Conservation (phyloP, 2,888 invertebrate genomes). For the Lycia hirtaria region DNA sequence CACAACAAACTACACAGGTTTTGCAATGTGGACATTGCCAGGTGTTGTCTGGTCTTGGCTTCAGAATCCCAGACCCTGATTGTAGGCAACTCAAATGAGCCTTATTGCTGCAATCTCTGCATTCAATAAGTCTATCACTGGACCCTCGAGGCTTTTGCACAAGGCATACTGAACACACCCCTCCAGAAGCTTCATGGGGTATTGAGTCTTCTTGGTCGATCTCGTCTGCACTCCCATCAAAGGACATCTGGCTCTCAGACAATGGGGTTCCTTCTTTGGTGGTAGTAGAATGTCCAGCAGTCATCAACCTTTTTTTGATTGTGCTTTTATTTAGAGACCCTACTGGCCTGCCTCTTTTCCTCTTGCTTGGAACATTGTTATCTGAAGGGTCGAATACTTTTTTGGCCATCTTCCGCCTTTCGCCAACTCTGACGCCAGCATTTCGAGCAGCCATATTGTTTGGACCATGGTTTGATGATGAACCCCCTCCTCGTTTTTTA, state of each 20-base stretch:
- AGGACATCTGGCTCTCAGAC: conserved; percentile 72
- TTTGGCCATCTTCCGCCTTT: conserved; percentile 90
- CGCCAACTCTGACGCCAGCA: conserved; percentile 83
- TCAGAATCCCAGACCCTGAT: conserved; percentile 87
- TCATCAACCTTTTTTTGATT: conserved; percentile 79
- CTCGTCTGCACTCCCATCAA: conserved; percentile 78
- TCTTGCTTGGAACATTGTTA: conserved; percentile 89
- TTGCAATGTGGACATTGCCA: conserved; percentile 97
- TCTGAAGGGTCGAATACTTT: conserved; percentile 95
- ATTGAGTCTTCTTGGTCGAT: conserved; percentile 72
- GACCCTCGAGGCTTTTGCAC: conserved; percentile 85
- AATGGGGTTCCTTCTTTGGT: conserved; percentile 65
- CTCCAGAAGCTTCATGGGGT: conserved; percentile 79
- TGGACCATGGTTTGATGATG: conserved; percentile 56
- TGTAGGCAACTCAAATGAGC: conserved; percentile 90
- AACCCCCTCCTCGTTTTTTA: conserved; percentile 68
- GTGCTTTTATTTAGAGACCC: conserved; percentile 87
- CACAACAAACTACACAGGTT: conserved; percentile 92
- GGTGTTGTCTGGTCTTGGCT: conserved; percentile 87
- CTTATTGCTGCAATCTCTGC: conserved; percentile 90
- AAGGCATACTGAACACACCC: conserved; percentile 87
- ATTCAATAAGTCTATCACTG: conserved; percentile 87
- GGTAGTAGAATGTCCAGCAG: conserved; percentile 49
- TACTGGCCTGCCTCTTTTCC: conserved; percentile 88
- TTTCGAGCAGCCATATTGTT: conserved; percentile 61